Evolutionary conservation across 2,797 vertebrate species (phyloP).

Genomic region (Pangasius larnaudii): DNA sequence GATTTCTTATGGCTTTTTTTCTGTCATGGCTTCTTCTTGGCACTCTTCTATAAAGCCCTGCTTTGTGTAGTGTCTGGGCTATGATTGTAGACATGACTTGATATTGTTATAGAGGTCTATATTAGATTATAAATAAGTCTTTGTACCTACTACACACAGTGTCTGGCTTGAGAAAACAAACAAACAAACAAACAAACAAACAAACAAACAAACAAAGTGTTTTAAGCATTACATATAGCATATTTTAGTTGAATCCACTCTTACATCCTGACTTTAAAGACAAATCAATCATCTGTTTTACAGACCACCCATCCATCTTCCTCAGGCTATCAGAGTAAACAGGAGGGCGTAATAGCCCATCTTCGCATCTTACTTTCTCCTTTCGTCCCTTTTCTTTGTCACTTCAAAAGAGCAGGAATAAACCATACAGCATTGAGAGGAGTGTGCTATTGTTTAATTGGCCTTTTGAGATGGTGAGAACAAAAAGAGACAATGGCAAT

Average conservation of each 20-base stretch:
- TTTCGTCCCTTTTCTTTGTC: constrained; percentile 63
- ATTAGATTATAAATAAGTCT: background rate
- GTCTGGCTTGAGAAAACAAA: background rate
- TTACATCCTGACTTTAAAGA: constrained; percentile 27
- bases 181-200: background rate
- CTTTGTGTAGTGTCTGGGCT: background rate
- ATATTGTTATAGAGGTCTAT: background rate
- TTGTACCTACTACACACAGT: background rate
- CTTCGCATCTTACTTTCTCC: constrained; percentile 54
- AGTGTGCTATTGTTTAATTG: constrained; percentile 87
- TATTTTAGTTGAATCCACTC: background rate
- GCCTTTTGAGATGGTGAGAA: constrained; percentile 84
- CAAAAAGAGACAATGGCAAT: constrained; percentile 70
- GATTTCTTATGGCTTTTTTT: background rate
- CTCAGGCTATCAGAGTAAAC: constrained; percentile 32
- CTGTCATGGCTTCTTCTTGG: background rate
- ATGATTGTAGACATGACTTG: background rate
- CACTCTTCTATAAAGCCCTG: background rate
- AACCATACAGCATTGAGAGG: constrained; percentile 60
- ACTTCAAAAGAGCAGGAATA: constrained; percentile 84
- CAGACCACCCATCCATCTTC: constrained; percentile 38
- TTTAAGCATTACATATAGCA: background rate
- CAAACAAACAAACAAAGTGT: background rate
- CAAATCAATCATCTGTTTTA: constrained; percentile 34
- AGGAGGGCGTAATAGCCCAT: constrained; percentile 69